phyloP scores from a whole-genome alignment of 2,888 invertebrate species.

The Timandra comae region DNA sequence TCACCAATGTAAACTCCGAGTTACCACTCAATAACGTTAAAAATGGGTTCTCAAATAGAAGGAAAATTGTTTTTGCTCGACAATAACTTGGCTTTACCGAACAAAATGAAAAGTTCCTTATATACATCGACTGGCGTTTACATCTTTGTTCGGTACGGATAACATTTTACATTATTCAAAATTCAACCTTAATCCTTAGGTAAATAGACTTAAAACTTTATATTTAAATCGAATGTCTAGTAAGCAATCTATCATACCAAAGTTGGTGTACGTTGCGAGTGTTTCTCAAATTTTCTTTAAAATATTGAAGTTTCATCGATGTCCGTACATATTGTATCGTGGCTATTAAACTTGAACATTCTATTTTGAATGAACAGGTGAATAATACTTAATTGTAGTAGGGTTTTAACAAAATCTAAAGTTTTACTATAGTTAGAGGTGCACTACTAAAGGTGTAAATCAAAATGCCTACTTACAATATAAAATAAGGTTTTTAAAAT shows the following conservation, averaged over 20 bases:
- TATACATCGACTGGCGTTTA: conserved; percentile 71
- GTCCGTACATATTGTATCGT: too few species aligned
- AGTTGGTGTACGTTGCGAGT: conserved; percentile 24
- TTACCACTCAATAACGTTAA: conserved; percentile 65
- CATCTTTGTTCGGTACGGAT: conserved; percentile 65
- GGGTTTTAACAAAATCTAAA: too few species aligned
- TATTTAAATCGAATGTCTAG: conserved; percentile 54
- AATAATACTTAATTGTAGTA: too few species aligned
- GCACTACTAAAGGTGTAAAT: too few species aligned
- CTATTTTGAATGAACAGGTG: too few species aligned
- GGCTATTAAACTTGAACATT: too few species aligned
- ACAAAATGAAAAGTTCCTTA: conserved; percentile 72
- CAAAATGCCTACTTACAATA: too few species aligned
- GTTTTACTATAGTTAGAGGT: too few species aligned
- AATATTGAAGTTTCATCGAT: too few species aligned
- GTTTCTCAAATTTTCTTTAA: too few species aligned
- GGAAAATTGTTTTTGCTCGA: conserved; percentile 68
- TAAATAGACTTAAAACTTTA: conserved; percentile 34
- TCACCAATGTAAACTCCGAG: conserved; percentile 37
- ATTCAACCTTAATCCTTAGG: conserved; percentile 43
- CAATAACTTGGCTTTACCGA: conserved; percentile 42
- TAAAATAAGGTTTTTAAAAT: too few species aligned
- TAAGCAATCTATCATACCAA: conserved; percentile 61
- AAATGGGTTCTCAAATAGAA: conserved; percentile 61
- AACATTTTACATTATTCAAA: conserved; percentile 40